phyloP scores from a whole-genome alignment of 2,888 invertebrate species.

The Dioctria rufipes region DNA sequence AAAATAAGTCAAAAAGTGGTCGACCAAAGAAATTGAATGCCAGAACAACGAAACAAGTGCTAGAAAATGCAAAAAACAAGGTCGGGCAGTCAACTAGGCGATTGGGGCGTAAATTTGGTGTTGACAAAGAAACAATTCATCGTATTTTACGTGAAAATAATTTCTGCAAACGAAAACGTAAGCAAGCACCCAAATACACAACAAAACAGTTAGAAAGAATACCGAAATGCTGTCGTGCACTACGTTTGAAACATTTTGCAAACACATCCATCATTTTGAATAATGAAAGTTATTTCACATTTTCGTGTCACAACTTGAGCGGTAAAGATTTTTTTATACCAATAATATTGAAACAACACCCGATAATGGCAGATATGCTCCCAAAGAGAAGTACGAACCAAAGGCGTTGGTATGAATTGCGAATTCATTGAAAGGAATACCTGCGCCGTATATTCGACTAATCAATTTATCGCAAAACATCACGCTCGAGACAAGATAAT shows the following conservation, averaged over 20 bases:
- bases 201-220: neutral
- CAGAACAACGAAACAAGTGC: too few relatives aligned
- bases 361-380: neutral
- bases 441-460: too few relatives aligned
- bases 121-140: neutral
- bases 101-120: conserved; percentile 7
- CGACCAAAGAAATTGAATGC: too few relatives aligned
- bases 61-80: too few relatives aligned
- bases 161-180: neutral
- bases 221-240: neutral
- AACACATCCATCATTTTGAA: neutral
- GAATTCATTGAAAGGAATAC: too few relatives aligned
- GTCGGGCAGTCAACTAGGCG: neutral
- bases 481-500: too few relatives aligned
- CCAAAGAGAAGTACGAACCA: neutral
- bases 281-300: conserved; percentile 1
- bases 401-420: too few relatives aligned
- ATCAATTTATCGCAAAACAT: too few relatives aligned
- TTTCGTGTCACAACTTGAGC: neutral
- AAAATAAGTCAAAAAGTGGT: too few relatives aligned
- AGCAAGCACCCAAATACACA: neutral
- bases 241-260: neutral
- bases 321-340: neutral
- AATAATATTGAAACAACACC: neutral
- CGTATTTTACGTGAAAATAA: neutral